phyloP scores from a whole-genome alignment of 1,140 invertebrate genomes.

The Ceratitis capitata region DNA sequence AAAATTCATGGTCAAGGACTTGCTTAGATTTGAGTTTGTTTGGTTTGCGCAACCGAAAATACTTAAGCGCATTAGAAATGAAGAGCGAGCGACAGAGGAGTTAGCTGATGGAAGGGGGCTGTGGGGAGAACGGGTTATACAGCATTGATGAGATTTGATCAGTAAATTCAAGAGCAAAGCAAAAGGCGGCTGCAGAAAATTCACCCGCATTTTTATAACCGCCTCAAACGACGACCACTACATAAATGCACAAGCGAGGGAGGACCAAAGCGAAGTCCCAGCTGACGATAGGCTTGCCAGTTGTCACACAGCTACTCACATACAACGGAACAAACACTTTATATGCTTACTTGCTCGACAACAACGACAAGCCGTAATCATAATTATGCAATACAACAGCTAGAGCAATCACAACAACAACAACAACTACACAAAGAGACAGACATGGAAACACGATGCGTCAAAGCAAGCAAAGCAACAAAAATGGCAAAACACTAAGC shows the following conservation, averaged over 20 bases:
- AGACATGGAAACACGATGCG: background rate
- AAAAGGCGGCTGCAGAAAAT: background rate
- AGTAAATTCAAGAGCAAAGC: background rate
- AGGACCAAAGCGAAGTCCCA: background rate
- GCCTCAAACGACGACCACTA: no score
- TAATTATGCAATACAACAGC: background rate
- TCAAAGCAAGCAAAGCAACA: background rate
- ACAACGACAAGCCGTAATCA: no score
- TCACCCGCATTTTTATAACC: background rate
- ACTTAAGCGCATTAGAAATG: background rate
- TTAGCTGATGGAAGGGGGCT: background rate
- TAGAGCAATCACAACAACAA: background rate
- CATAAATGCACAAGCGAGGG: background rate
- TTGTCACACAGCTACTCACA: no score
- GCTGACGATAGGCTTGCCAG: background rate
- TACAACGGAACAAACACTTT: no score
- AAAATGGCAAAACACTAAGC: background rate
- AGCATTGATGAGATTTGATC: conserved; percentile 26
- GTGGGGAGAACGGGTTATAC: background rate
- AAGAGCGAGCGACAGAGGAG: background rate
- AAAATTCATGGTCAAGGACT: conserved; percentile 9
- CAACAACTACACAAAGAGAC: no score
- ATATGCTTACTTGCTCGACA: no score
- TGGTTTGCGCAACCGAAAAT: background rate
- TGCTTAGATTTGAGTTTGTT: background rate